Percentiles rank a stretch among this genome's conserved stretches.
Conservation (phyloP, 2,797 vertebrate species). For the Yasuhikotakia modesta region DNA sequence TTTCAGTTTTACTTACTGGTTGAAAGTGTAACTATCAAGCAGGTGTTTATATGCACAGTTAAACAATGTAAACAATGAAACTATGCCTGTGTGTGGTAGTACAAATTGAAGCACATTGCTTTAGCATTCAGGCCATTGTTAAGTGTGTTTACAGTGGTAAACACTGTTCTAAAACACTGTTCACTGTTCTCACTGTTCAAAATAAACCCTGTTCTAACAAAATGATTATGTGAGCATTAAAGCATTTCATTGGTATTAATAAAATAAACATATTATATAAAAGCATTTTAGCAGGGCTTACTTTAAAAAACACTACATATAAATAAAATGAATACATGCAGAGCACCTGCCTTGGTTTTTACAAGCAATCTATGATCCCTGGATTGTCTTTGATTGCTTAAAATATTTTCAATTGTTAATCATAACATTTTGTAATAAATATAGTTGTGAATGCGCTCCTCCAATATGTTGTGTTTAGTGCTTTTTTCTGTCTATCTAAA, state of each 20-base stretch:
- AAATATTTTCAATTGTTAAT: not conserved
- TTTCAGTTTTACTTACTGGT: not conserved
- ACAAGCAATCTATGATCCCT: not conserved
- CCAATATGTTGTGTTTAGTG: not conserved
- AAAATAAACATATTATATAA: no score
- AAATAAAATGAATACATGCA: not conserved
- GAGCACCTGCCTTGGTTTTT: not conserved
- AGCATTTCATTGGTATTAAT: not conserved
- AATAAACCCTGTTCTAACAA: not conserved
- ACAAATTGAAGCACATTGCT: slow-evolving; percentile 29
- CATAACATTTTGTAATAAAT: not conserved
- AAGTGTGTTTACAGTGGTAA: slow-evolving; percentile 11
- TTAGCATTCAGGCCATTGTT: slow-evolving; percentile 37
- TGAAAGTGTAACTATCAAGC: slow-evolving; percentile 2
- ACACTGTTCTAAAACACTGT: no score
- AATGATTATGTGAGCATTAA: not conserved
- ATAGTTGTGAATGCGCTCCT: not conserved
- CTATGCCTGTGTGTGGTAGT: slow-evolving; percentile 23
- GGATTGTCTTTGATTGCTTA: not conserved
- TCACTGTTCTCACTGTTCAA: no score
- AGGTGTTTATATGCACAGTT: not conserved
- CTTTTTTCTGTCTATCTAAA: not conserved
- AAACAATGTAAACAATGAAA: slow-evolving; percentile 19
- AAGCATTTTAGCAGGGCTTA: not conserved
- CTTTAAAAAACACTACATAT: no score